Conservation (phyloP, 2,113 vertebrate genomes). For the Reinhardtius hippoglossoides region DNA sequence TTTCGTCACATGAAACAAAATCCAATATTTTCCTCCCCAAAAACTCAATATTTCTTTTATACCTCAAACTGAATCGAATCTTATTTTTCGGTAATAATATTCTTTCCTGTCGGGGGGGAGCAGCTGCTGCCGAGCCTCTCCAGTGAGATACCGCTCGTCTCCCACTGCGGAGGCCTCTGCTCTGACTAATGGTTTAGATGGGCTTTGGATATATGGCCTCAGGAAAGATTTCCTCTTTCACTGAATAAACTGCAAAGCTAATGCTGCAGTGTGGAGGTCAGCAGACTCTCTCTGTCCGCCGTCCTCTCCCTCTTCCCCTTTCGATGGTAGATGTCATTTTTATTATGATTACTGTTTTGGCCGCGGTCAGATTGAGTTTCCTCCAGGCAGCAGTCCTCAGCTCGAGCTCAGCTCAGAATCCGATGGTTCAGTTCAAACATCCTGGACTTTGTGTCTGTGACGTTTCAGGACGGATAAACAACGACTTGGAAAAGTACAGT, state of each 20-base stretch:
- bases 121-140: conserved; percentile 61
- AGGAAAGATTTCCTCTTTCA: conserved; percentile 51
- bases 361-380: neutral
- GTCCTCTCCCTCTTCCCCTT: neutral
- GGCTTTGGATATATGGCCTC: conserved; percentile 43
- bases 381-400: neutral
- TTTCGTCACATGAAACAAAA: conserved; percentile 16
- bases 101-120: conserved; percentile 41
- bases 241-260: conserved; percentile 32
- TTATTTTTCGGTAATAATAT: conserved; percentile 44
- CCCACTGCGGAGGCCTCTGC: conserved; percentile 9
- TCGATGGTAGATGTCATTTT: neutral
- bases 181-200: conserved; percentile 41
- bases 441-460: neutral
- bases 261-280: conserved; percentile 28
- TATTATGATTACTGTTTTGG: neutral
- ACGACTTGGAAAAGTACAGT: too few relatives aligned
- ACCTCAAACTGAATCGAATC: conserved; percentile 21
- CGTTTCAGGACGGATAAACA: too few relatives aligned
- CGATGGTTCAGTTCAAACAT: neutral
- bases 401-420: too few relatives aligned
- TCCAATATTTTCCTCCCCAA: conserved; percentile 22
- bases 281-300: conserved; percentile 6
- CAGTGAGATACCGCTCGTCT: conserved; percentile 19
- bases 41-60: neutral